These are phyloP conservation scores for Oxyruncus cristatus DNA, from an alignment of 2,113 vertebrate genomes.

Conservation along the genomic window DNA sequence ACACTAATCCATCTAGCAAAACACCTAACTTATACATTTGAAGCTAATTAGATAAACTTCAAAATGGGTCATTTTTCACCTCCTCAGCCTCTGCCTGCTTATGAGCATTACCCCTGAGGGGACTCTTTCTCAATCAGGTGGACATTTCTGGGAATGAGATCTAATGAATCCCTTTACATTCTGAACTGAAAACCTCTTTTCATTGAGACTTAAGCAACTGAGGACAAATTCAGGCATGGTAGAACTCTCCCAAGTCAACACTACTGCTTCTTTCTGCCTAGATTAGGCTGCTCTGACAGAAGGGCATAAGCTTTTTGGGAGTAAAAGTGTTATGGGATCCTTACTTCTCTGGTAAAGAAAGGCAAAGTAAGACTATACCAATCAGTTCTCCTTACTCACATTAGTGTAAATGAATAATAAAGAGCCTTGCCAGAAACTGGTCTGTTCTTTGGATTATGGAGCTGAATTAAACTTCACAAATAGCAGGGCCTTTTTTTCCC, in stretches of 20 bases:
- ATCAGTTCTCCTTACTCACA: not conserved
- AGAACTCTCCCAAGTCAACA: conserved; percentile 17
- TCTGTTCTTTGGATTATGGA: not conserved
- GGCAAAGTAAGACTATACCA: not conserved
- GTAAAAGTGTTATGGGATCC: not conserved
- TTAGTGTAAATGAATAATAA: not conserved
- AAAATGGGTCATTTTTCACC: conserved; percentile 69
- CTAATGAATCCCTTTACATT: conserved; percentile 58
- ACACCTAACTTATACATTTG: conserved; percentile 53
- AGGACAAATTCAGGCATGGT: not conserved
- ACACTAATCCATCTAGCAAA: conserved; percentile 62
- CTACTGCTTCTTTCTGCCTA: not conserved
- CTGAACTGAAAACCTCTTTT: conserved; percentile 57
- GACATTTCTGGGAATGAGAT: conserved; percentile 57
- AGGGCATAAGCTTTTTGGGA: not conserved
- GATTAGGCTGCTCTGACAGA: not conserved
- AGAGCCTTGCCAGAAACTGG: not conserved
- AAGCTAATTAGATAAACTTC: conserved; percentile 67
- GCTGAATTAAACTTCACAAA: not conserved
- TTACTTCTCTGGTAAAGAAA: not conserved
- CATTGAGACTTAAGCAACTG: conserved; percentile 8
- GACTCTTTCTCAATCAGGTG: conserved; percentile 58
- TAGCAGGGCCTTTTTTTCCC: not conserved
- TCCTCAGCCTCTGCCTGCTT: conserved; percentile 8
- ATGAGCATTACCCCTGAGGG: conserved; percentile 58